These are phyloP conservation scores for Diplazon laetatorius DNA, from an alignment of 2,888 invertebrate genomes.

Conservation along the genomic window DNA sequence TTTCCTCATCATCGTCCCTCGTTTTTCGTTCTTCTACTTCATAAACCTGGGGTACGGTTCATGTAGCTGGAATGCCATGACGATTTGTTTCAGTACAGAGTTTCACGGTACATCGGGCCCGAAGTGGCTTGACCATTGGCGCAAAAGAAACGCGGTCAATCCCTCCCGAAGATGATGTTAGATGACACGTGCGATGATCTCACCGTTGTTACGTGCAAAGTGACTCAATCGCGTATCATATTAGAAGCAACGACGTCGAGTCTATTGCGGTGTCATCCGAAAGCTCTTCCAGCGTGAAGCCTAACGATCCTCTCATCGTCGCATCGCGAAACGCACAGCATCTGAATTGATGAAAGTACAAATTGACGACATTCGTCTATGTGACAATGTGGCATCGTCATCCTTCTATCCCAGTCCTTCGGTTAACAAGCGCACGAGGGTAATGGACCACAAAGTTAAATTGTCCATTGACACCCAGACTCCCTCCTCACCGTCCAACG, in stretches of 20 bases:
- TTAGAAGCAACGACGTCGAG: conserved; percentile 38
- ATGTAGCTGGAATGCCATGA: conserved; percentile 31
- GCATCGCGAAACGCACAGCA: conserved; percentile 35
- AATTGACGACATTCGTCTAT: conserved; percentile 22
- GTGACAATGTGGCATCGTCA: conserved; percentile 18
- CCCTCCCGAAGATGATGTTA: conserved; percentile 10
- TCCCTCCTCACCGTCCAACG: neutral
- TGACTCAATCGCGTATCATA: conserved; percentile 41
- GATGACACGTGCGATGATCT: neutral
- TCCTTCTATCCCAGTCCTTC: conserved; percentile 36
- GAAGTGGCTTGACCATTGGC: conserved; percentile 18
- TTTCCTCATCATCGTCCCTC: conserved; percentile 1
- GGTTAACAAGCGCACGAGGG: conserved; percentile 37
- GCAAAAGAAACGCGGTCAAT: conserved; percentile 7
- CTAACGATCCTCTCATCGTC: conserved; percentile 42
- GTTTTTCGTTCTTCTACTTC: conserved; percentile 15
- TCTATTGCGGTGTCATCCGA: conserved; percentile 5
- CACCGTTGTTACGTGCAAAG: conserved; percentile 50
- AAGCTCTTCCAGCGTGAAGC: conserved; percentile 14
- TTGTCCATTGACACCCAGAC: conserved; percentile 33
- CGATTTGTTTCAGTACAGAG: conserved; percentile 30
- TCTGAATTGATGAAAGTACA: conserved; percentile 24
- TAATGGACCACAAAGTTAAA: conserved; percentile 52
- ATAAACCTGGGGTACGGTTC: conserved; percentile 48
- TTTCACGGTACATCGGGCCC: conserved; percentile 36